Evolutionary conservation across 2,888 invertebrate species (phyloP), one percentile per base, ranked within the genome.

Genomic region (Ephialtes manifestator): DNA sequence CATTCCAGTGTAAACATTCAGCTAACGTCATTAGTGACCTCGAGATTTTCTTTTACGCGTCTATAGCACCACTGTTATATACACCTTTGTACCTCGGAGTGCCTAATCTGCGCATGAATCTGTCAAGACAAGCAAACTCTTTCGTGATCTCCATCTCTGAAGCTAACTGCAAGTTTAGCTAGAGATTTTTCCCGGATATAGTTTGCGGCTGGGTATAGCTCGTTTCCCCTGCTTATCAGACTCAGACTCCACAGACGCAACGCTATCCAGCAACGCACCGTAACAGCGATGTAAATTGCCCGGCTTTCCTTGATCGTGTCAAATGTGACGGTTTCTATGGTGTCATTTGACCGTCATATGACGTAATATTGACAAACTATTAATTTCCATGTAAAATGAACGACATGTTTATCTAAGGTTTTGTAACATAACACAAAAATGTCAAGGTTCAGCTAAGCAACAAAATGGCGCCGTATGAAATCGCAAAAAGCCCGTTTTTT

Each of bases 1-100:
- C 58, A n/a, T 35, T 58, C 18, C 39, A 51, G 67, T 20, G 67
- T 68, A 78, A 83, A 83, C 83, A 78, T 83, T 60, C 46, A 67
- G 55, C 72, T 51, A 84, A 78, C 81, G 84, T 84, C 84, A 84
- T 78, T 48, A 24, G 46, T 48, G 70, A 76, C 84, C 84, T 81
- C 74, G 81, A 51, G 55, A 55, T 81, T 48, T 78, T 74, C 60
- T 60, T 63, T 48, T 60, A 53, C 63, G 48, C 81, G 76, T 43
- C 4, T 53, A 18, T 46, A 63, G n/a, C 15, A 55, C 10, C n/a
- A 51, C 51, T 31, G 48, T 48, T 58, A n/a, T 28, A 70, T 31
- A 46, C 53, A 53, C 68, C n/a, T 39, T 13, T 70, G 20, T n/a
- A 39, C 48, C 51, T 28, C 11, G 35, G 15, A 48, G 48, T 35